These are phyloP conservation scores for Epirrita christyi DNA, from an alignment of 2,888 invertebrate genomes.

Conservation along the genomic window DNA sequence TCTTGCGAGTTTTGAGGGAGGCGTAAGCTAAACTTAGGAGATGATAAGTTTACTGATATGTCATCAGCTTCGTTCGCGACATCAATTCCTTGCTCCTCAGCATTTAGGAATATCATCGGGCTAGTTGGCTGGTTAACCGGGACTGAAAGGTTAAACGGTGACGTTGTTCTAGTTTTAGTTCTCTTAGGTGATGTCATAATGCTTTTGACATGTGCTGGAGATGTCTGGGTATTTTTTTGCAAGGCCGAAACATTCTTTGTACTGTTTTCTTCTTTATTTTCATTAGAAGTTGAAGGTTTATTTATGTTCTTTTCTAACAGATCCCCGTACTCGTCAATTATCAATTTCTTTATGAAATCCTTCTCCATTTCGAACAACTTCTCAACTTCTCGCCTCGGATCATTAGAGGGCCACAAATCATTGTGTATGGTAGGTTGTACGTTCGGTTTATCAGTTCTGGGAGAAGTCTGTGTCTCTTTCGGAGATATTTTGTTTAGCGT, in stretches of 20 bases:
- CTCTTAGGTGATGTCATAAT: slow-evolving; percentile 77
- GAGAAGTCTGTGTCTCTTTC: slow-evolving; percentile 79
- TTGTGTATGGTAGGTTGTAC: slow-evolving; percentile 68
- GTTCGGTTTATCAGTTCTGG: slow-evolving; percentile 54
- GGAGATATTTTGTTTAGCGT: slow-evolving; percentile 58
- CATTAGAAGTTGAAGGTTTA: slow-evolving; percentile 69
- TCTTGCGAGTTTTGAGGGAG: slow-evolving; percentile 69
- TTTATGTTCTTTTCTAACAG: slow-evolving; percentile 65
- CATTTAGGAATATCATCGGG: slow-evolving; percentile 55
- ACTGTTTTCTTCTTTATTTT: slow-evolving; percentile 38
- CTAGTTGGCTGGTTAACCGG: slow-evolving; percentile 71
- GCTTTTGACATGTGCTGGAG: slow-evolving; percentile 72
- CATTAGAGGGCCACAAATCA: slow-evolving; percentile 67
- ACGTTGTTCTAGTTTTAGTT: slow-evolving; percentile 75
- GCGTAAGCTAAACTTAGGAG: slow-evolving; percentile 72
- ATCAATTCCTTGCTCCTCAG: slow-evolving; percentile 50
- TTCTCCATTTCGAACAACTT: slow-evolving; percentile 74
- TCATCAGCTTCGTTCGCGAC: slow-evolving; percentile 57
- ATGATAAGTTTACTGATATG: slow-evolving; percentile 73
- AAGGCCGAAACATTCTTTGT: slow-evolving; percentile 55
- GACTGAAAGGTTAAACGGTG: slow-evolving; percentile 59
- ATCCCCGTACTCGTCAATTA: slow-evolving; percentile 74
- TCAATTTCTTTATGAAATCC: slow-evolving; percentile 74
- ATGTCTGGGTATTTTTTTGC: slow-evolving; percentile 78
- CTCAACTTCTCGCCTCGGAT: slow-evolving; percentile 67